Percentiles rank a stretch among this genome's conserved stretches.
Conservation (phyloP, 2,113 vertebrate genomes). For the Periophthalmus modestus region DNA sequence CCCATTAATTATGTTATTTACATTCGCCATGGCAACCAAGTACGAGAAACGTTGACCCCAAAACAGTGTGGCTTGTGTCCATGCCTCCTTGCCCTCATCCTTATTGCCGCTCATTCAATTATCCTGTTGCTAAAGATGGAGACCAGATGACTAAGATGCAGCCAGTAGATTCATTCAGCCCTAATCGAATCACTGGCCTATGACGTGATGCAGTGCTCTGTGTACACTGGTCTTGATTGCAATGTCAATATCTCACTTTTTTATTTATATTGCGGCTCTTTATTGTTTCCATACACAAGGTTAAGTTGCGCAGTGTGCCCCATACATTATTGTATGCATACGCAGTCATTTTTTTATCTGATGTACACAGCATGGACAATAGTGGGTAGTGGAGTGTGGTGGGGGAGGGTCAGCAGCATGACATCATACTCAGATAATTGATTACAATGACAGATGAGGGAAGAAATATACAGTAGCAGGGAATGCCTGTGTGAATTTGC, state of each 20-base stretch:
- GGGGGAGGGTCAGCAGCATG: slow-evolving; percentile 67
- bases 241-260: slow-evolving; percentile 1
- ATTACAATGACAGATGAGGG: slow-evolving; percentile 57
- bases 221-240: slow-evolving; percentile 16
- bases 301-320: background rate
- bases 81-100: slow-evolving; percentile 44
- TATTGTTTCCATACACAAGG: background rate
- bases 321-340: background rate
- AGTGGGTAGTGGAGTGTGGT: slow-evolving; percentile 26
- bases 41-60: slow-evolving; percentile 3
- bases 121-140: slow-evolving; percentile 49
- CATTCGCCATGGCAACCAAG: background rate
- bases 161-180: slow-evolving; percentile 47
- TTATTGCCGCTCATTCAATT: slow-evolving; percentile 67
- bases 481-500: slow-evolving; percentile 5
- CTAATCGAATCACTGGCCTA: slow-evolving; percentile 59
- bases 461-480: slow-evolving; percentile 25
- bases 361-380: slow-evolving; percentile 23
- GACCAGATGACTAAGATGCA: slow-evolving; percentile 68
- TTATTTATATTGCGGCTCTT: background rate
- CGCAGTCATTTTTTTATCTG: slow-evolving; percentile 11
- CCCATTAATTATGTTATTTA: slow-evolving; percentile 27
- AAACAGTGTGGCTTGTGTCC: slow-evolving; percentile 39
- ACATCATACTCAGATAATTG: slow-evolving; percentile 73
- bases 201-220: slow-evolving; percentile 41